Base-by-base conservation (phyloP, 2,113 vertebrate genomes). In the Engystomops pustulosus region DNA sequence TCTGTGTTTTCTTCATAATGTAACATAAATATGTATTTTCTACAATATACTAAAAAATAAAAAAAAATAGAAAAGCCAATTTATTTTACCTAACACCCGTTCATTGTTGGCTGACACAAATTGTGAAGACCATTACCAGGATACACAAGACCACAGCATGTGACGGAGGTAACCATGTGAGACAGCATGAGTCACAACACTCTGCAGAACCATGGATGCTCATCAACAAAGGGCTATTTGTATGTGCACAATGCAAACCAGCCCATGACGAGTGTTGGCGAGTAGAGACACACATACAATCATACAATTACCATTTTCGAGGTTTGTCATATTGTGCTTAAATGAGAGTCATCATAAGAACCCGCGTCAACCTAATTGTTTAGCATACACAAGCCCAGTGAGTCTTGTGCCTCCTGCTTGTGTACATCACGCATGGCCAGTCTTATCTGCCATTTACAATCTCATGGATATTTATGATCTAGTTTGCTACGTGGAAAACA, bases 381-480 rank as follows among this genome's bases (percentile, higher is more conserved):
- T 14, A 75, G 8, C 34, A 58, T 18, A 75, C 17, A 58, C 27
- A 74, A 62, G 27, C 38, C 55, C 8, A 36, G 81, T 7, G n/a
- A 74, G n/a, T 18, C 70, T 38, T 74, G 53, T 65, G 34, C 53
- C 36, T 74, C 34, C 36, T 74, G 53, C 55, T 62, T 34, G n/a
- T 74, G 55, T 49, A 71, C 10, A 34, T 81, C 49, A 81, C 23
- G 67, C 80, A 62, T 83, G 81, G 53, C n/a, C 81, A 75, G 53
- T 47, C 69, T 65, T 47, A 75, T 75, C 81, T 75, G 23, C 70
- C 70, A 75, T 74, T 75, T 83, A 75, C 25, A 53, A 75, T 44
- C 81, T 75, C 81, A 83, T 83, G 81, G 81, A 60, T 75, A 83
- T 83, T 83, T 74, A 83, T 83, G 51, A 83, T 75, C 38, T 83